Percentiles rank a stretch among this genome's conserved stretches.
Evolutionary conservation across 92 coral and sea anemone species (phyloP).

Genomic region (Porites divaricata): DNA sequence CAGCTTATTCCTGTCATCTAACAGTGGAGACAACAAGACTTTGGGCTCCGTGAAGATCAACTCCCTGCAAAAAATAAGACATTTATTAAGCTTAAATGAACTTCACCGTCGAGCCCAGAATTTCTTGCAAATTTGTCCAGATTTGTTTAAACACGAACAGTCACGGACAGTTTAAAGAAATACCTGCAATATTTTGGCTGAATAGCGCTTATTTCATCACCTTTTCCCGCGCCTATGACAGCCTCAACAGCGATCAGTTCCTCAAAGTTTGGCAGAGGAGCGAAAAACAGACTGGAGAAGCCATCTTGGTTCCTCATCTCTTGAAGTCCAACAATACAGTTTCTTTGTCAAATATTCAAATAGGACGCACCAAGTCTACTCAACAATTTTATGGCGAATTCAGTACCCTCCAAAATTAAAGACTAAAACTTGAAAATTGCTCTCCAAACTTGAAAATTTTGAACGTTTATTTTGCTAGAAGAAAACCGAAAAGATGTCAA

Average conservation of each 20-base stretch:
- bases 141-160: background rate
- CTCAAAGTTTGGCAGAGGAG: constrained; percentile 79
- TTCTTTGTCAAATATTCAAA: background rate
- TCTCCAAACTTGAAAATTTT: background rate
- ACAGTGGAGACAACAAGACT: constrained; percentile 80
- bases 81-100: background rate
- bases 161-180: background rate
- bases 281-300: constrained; percentile 76
- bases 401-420: no score
- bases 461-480: no score
- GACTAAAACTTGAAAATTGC: background rate
- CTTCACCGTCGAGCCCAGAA: background rate
- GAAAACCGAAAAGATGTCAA: no score
- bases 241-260: constrained; percentile 76
- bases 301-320: constrained; percentile 39
- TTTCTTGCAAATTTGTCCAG: no score
- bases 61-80: constrained; percentile 71
- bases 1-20: constrained; percentile 63
- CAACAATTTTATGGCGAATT: background rate
- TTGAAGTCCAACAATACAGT: background rate
- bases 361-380: background rate
- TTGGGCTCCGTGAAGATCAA: constrained; percentile 90
- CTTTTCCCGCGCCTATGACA: constrained; percentile 32
- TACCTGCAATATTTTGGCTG: constrained; percentile 90
- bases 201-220: constrained; percentile 48